Percentiles rank a stretch among this genome's conserved stretches.
phyloP scores from a whole-genome alignment of 2,888 invertebrate species.

The Crioceris asparagi region DNA sequence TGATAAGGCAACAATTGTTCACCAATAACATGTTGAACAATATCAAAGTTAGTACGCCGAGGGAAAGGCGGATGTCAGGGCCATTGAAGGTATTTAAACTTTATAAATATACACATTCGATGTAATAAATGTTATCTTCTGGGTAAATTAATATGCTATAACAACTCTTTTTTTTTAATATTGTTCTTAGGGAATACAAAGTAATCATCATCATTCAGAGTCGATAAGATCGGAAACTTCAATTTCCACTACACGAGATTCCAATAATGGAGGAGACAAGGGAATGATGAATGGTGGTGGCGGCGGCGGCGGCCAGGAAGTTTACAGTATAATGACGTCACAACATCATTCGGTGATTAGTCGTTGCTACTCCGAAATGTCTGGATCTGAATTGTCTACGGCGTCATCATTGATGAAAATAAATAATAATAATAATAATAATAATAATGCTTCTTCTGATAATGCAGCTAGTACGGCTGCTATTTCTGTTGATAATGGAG shows the following conservation, averaged over 20 bases:
- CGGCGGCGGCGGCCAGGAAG: constrained; percentile 27
- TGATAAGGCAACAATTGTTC: constrained; percentile 43
- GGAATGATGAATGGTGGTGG: no score
- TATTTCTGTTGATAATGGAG: no score
- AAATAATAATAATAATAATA: no score
- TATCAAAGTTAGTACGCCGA: constrained; percentile 38
- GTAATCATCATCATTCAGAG: constrained; percentile 37
- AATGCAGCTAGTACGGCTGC: no score
- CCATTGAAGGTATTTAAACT: constrained; percentile 41
- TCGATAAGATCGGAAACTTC: constrained; percentile 31
- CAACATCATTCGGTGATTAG: constrained; percentile 21
- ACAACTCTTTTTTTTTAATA: not conserved
- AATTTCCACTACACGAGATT: constrained; percentile 28
- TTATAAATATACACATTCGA: not conserved
- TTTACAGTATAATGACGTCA: constrained; percentile 29
- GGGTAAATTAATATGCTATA: not conserved
- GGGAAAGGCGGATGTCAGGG: constrained; percentile 35
- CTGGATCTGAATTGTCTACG: constrained; percentile 13
- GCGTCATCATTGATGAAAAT: no score
- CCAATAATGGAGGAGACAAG: constrained; percentile 23
- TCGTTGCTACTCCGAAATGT: no score
- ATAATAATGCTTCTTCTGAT: no score
- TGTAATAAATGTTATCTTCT: not conserved
- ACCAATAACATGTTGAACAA: constrained; percentile 42
- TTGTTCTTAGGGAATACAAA: constrained; percentile 33